Percentiles rank a stretch among this genome's conserved stretches.
These are phyloP conservation scores for Coluber constrictor DNA, from an alignment of 2,797 vertebrate genomes.

Conservation along the genomic window DNA sequence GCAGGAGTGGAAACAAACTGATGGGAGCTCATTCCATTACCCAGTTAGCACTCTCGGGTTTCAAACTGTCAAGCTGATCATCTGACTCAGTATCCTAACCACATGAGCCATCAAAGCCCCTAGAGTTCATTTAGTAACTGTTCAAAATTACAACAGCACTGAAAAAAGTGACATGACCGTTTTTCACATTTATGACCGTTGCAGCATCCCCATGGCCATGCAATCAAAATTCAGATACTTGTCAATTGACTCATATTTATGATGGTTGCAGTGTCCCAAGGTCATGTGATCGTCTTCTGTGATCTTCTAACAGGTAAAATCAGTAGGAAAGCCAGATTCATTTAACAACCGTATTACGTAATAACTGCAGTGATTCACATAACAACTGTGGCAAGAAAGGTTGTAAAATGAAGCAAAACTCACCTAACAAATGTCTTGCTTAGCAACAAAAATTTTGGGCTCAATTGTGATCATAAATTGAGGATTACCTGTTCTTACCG, in stretches of 20 bases:
- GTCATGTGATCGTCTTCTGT: background rate
- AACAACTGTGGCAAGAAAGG: background rate
- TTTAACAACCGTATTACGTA: background rate
- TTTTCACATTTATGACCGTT: background rate
- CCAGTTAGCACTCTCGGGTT: background rate
- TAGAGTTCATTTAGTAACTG: background rate
- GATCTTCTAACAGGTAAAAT: background rate
- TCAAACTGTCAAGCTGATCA: background rate
- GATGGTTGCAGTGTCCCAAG: background rate
- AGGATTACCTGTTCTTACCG: background rate
- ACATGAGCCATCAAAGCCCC: background rate
- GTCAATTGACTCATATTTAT: background rate
- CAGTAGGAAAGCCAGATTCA: background rate
- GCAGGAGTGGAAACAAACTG: background rate
- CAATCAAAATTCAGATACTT: background rate
- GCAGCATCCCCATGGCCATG: background rate
- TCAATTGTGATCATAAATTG: background rate
- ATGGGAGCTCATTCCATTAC: no score
- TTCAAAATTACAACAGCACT: background rate
- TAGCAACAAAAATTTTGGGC: background rate
- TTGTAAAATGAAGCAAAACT: background rate
- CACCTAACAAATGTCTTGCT: background rate
- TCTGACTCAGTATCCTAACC: background rate
- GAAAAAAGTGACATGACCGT: background rate
- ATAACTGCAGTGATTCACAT: background rate